These are phyloP conservation scores for Hypanus sabinus DNA, from an alignment of 2,113 vertebrate genomes.

Conservation along the genomic window DNA sequence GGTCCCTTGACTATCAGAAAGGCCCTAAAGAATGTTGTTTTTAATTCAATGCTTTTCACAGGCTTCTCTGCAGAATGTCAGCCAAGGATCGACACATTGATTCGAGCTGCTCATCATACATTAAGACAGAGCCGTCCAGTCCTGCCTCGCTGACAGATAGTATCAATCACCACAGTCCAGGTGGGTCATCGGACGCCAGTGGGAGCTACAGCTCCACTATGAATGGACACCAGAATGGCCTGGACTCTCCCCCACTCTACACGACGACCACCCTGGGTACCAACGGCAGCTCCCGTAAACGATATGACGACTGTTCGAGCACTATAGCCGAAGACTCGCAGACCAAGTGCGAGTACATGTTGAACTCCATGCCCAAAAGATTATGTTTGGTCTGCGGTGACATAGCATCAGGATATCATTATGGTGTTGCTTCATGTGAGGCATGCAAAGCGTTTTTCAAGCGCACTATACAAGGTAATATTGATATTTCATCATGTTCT, in stretches of 20 bases:
- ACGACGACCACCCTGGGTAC: slow-evolving; percentile 79
- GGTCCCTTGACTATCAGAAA: slow-evolving; percentile 44
- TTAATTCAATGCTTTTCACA: slow-evolving; percentile 45
- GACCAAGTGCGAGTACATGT: slow-evolving; percentile 99
- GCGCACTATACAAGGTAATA: slow-evolving; percentile 93
- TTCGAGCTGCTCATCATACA: slow-evolving; percentile 97
- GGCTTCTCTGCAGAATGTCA: slow-evolving; percentile 99
- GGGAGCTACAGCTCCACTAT: slow-evolving; percentile 99
- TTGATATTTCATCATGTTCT: neutral
- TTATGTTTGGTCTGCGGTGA: slow-evolving; percentile 97
- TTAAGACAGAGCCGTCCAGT: slow-evolving; percentile 99
- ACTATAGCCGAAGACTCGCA: slow-evolving; percentile 94
- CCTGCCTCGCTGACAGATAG: slow-evolving; percentile 98
- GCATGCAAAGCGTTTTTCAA: slow-evolving; percentile 99
- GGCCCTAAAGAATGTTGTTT: slow-evolving; percentile 36
- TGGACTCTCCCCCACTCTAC: slow-evolving; percentile 95
- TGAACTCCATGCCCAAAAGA: slow-evolving; percentile 99
- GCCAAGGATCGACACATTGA: slow-evolving; percentile 99
- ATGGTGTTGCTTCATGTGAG: slow-evolving; percentile 95
- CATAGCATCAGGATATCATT: slow-evolving; percentile 98
- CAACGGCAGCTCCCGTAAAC: slow-evolving; percentile 79
- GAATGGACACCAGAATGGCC: slow-evolving; percentile 97
- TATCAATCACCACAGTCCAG: slow-evolving; percentile 98
- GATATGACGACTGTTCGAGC: slow-evolving; percentile 96
- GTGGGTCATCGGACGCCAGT: slow-evolving; percentile 96